phyloP scores from a whole-genome alignment of 2,888 invertebrate species.

The Ceramica pisi region DNA sequence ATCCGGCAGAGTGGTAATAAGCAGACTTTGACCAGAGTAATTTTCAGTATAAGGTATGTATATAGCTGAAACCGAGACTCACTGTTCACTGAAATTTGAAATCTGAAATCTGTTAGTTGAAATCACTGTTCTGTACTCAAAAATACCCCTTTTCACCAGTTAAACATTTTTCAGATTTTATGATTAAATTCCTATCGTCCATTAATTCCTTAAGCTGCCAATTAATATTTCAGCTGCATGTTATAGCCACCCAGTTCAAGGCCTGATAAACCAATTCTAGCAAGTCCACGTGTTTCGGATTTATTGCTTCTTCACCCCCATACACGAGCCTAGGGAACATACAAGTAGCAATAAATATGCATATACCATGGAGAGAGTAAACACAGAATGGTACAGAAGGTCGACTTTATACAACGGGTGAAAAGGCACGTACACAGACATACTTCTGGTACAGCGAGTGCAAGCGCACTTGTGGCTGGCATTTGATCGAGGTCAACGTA shows the following conservation, averaged over 20 bases:
- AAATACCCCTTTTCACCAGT: not conserved
- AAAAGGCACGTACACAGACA: not conserved
- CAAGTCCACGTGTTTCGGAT: constrained; percentile 25
- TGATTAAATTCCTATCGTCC: too few relatives aligned
- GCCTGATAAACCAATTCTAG: not conserved
- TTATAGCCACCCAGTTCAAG: not conserved
- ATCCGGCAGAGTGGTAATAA: not conserved
- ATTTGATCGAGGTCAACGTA: not conserved
- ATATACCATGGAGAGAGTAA: constrained; percentile 28
- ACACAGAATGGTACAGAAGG: constrained; percentile 9
- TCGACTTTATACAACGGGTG: not conserved
- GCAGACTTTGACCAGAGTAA: not conserved
- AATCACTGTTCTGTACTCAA: not conserved
- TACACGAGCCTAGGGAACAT: constrained; percentile 15
- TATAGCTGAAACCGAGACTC: too few relatives aligned
- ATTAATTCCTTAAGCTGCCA: not conserved
- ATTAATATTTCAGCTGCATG: not conserved
- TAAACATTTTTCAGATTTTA: too few relatives aligned
- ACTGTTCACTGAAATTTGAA: too few relatives aligned
- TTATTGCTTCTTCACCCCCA: constrained; percentile 26
- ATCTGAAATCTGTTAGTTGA: too few relatives aligned
- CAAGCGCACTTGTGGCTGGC: not conserved
- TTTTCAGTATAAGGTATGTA: too few relatives aligned
- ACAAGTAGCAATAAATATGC: constrained; percentile 50
- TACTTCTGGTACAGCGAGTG: not conserved